A percentile compares a stretch with the other conserved stretches of the same genome.
These are phyloP conservation scores for Siniperca chuatsi DNA, from an alignment of 2,113 vertebrate genomes.

Conservation along the genomic window DNA sequence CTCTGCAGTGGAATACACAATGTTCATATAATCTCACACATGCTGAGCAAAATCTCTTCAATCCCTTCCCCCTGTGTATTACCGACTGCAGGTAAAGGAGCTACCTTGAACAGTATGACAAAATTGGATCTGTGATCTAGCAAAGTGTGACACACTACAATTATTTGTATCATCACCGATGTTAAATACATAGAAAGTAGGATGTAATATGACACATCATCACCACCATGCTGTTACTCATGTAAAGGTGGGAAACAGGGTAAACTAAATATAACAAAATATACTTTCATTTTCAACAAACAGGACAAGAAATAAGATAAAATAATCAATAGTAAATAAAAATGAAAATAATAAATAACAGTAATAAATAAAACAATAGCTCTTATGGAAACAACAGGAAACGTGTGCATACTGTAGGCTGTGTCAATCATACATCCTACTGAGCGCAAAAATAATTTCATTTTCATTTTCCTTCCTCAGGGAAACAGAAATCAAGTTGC, in stretches of 20 bases:
- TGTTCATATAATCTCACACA: constrained; percentile 18
- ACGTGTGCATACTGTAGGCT: constrained; percentile 23
- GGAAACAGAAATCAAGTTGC: constrained; percentile 68
- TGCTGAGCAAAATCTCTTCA: constrained; percentile 12
- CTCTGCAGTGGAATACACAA: constrained; percentile 35
- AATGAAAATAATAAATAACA: neutral
- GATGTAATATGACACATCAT: neutral
- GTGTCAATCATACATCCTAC: constrained; percentile 62
- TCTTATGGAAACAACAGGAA: constrained; percentile 29
- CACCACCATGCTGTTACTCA: neutral
- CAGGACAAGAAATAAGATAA: neutral
- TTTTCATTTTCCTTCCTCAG: constrained; percentile 57
- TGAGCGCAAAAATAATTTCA: constrained; percentile 55
- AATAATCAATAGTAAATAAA: constrained; percentile 10
- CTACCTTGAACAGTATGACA: neutral
- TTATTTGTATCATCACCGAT: constrained; percentile 1
- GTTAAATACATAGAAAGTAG: neutral
- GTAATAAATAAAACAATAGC: neutral
- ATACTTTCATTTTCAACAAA: constrained; percentile 14
- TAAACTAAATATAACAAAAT: neutral
- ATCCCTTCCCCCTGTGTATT: neutral
- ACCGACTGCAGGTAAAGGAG: constrained; percentile 13
- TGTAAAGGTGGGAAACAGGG: neutral
- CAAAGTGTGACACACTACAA: neutral
- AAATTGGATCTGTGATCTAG: neutral